A percentile compares a stretch with the other conserved stretches of the same genome.
phyloP scores from a whole-genome alignment of 2,113 vertebrate genomes.

The Callionymus lyra region DNA sequence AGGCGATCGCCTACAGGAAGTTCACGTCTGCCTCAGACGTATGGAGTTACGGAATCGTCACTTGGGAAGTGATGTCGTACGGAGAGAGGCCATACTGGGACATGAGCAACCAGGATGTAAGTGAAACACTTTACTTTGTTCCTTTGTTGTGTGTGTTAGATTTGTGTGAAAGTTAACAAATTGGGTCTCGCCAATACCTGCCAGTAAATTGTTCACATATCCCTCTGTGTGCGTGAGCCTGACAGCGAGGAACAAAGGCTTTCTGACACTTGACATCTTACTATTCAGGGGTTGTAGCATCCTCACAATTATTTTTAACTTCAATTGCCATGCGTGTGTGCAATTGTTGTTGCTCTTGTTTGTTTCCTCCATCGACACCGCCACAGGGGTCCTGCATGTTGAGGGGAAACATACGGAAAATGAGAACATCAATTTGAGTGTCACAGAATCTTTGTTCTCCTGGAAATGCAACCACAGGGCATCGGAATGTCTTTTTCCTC shows the following conservation, averaged over 20 bases:
- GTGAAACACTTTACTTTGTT: constrained; percentile 16
- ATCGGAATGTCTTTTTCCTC: constrained; percentile 7
- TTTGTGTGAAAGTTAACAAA: too few relatives aligned
- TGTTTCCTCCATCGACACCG: constrained; percentile 33
- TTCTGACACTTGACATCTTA: background rate
- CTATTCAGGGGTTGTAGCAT: constrained; percentile 3
- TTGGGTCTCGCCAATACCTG: too few relatives aligned
- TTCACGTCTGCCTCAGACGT: constrained; percentile 71
- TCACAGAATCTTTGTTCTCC: constrained; percentile 39
- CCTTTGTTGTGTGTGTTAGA: background rate
- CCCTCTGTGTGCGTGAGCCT: constrained; percentile 3
- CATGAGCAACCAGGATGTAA: constrained; percentile 75
- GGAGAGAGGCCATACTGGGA: constrained; percentile 74
- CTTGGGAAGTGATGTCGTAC: constrained; percentile 73
- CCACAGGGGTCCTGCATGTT: constrained; percentile 35
- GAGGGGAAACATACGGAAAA: constrained; percentile 34
- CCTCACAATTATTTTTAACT: background rate
- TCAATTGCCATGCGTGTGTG: constrained; percentile 6
- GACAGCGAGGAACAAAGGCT: background rate
- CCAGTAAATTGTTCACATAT: background rate
- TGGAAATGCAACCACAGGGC: constrained; percentile 21
- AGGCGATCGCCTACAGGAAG: constrained; percentile 72
- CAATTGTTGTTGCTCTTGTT: constrained; percentile 23
- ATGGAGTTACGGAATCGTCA: constrained; percentile 74
- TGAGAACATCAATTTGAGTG: constrained; percentile 46